Evolutionary conservation across 2,797 vertebrate species (phyloP), one percentile per base, ranked within the genome.

Genomic region (Pangasius djambal): DNA sequence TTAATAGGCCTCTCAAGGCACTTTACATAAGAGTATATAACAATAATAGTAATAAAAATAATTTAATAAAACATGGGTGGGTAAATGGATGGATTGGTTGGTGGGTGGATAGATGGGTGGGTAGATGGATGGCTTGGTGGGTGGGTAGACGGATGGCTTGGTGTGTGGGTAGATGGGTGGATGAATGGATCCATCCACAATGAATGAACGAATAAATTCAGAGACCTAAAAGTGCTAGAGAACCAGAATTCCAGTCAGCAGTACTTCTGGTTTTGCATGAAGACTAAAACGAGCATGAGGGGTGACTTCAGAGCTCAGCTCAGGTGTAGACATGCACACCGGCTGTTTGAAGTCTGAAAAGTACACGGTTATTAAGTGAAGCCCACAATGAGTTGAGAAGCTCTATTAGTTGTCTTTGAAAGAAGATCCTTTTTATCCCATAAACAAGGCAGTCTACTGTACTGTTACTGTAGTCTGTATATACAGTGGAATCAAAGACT

Each of bases 221-320:
- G 20, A 55, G 28, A 34, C 4, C 28, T 28, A 85, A 52, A 52
- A 7, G n/a, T 67, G 40, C n/a, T 6, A 16, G 16, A 50, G 61
- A 85, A 85, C 48, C n/a, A 72, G 25, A 28, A 22, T 65, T 87
- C 70, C 86, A 91, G 88, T 83, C 67, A 74, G 88, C 61, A 89
- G 91, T 88, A 91, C 90, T 92, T 92, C 82, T 40, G 86, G 7
- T 86, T 91, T 88, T 86, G 83, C 70, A 88, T 75, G 86, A 91
- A 74, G 50, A 89, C 89, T 86, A 86, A 85, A 90, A 84, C 25
- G 16, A 83, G 65, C 78, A 59, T 85, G 88, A 88, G 82, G 48
- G 85, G 89, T 90, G 86, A 84, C 82, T 88, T 88, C 86, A 90
- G 86, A 89, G 91, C 78, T 84, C 52, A 83, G 91, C 12, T 86